Percentiles rank a stretch among this genome's conserved stretches.
These are phyloP conservation scores for Eupelmus urozonus DNA, from an alignment of 2,888 invertebrate genomes.

Conservation along the genomic window DNA sequence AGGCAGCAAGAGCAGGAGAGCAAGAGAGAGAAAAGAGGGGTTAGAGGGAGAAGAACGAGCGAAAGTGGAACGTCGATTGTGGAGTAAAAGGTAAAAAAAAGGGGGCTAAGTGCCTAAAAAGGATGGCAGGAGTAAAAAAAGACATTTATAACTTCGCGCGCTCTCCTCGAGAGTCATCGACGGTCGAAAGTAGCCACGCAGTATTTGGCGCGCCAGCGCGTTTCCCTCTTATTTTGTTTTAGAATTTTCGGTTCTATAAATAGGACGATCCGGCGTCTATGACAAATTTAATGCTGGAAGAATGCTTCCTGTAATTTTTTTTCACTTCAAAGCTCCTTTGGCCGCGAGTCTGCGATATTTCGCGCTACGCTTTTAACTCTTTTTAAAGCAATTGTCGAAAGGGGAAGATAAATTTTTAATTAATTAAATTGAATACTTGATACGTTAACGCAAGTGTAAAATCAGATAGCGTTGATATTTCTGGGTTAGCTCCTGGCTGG, in stretches of 20 bases:
- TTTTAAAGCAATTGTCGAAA: no score
- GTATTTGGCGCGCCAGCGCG: conserved; percentile 23
- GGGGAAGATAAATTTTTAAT: no score
- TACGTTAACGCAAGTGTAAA: not conserved
- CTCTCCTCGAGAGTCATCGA: conserved; percentile 19
- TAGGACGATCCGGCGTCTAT: not conserved
- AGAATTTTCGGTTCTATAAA: not conserved
- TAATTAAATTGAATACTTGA: no score
- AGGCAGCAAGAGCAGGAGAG: not conserved
- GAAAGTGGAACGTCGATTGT: conserved; percentile 57
- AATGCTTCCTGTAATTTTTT: conserved; percentile 1
- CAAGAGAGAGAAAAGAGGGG: conserved; percentile 52
- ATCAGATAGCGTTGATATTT: not conserved
- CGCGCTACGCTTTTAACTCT: not conserved
- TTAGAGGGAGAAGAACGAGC: conserved; percentile 26
- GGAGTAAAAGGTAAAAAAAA: conserved; percentile 54
- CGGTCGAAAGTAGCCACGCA: not conserved
- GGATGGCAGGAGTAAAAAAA: conserved; percentile 21
- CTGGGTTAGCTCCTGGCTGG: not conserved
- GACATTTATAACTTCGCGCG: conserved; percentile 12
- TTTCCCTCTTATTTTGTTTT: not conserved
- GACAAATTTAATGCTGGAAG: not conserved
- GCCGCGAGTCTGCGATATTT: no score
- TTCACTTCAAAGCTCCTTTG: not conserved
- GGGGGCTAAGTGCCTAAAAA: conserved; percentile 51